These are phyloP conservation scores for Anolis sagrei DNA, from an alignment of 2,113 vertebrate genomes.

Conservation along the genomic window DNA sequence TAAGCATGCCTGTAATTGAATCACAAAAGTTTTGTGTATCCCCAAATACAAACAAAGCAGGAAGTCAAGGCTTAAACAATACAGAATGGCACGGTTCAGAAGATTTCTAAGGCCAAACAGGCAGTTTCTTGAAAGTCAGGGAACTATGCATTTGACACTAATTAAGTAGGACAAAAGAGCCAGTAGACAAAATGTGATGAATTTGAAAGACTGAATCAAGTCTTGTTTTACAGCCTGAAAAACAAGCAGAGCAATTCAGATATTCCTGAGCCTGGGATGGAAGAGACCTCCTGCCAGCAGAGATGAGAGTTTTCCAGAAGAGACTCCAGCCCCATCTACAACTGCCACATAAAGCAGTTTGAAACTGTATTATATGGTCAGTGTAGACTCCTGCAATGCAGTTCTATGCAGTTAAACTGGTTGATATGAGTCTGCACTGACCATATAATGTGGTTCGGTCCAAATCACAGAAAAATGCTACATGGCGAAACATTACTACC, in stretches of 20 bases:
- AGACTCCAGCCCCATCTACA: no score
- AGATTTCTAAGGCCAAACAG: slow-evolving; percentile 25
- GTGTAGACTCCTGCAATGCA: no score
- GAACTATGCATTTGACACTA: not conserved
- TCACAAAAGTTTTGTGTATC: not conserved
- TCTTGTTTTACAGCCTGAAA: not conserved
- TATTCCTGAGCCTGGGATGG: not conserved
- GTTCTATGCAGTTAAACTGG: no score
- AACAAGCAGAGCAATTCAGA: not conserved
- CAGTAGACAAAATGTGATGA: not conserved
- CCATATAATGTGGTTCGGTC: not conserved
- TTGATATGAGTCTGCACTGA: no score
- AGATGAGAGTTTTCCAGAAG: no score
- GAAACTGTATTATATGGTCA: no score
- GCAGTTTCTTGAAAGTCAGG: slow-evolving; percentile 10
- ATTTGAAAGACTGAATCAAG: slow-evolving; percentile 19
- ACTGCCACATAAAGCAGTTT: no score
- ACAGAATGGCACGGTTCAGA: slow-evolving; percentile 9
- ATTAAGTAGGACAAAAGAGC: not conserved
- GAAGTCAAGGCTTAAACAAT: not conserved
- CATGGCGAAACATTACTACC: not conserved
- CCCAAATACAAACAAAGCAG: slow-evolving; percentile 26
- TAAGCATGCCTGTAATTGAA: slow-evolving; percentile 11
- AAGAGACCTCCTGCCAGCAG: not conserved
- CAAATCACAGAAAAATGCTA: not conserved